These are phyloP conservation scores for Philotrypesis tridentata DNA, from an alignment of 1,140 invertebrate species.

Conservation along the genomic window DNA sequence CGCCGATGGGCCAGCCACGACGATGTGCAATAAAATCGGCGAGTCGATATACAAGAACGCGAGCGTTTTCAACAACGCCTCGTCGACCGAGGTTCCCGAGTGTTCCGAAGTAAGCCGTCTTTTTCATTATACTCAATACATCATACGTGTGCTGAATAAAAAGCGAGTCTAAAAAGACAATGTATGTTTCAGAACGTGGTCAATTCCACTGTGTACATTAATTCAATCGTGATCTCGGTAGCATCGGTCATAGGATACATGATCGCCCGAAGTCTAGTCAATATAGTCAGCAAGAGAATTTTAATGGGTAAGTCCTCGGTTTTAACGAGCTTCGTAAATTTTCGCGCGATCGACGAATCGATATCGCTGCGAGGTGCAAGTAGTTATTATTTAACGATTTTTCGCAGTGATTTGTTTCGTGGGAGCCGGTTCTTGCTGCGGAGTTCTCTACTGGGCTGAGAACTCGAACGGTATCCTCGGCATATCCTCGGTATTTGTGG, in stretches of 20 bases:
- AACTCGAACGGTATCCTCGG: conserved; percentile 61
- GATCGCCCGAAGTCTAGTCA: conserved; percentile 67
- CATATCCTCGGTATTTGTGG: conserved; percentile 65
- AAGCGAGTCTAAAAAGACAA: neutral
- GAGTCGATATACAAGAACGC: conserved; percentile 43
- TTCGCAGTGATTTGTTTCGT: conserved; percentile 64
- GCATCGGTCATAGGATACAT: conserved; percentile 68
- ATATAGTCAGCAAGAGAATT: conserved; percentile 65
- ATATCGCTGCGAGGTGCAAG: neutral
- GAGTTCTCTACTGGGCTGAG: conserved; percentile 63
- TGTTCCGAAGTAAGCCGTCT: conserved; percentile 49
- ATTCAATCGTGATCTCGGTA: conserved; percentile 69
- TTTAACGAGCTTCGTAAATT: neutral
- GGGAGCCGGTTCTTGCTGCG: conserved; percentile 62
- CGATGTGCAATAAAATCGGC: conserved; percentile 60
- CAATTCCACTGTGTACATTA: conserved; percentile 66
- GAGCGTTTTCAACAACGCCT: conserved; percentile 14
- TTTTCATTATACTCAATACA: neutral
- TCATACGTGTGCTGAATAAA: neutral
- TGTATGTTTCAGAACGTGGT: conserved; percentile 45
- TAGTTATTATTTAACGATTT: conserved; percentile 28
- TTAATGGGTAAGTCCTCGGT: conserved; percentile 61
- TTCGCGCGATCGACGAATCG: neutral
- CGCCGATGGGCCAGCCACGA: conserved; percentile 46
- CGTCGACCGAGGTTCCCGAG: neutral